These are phyloP conservation scores for Pangasianodon gigas DNA, from an alignment of 2,113 vertebrate species.

Conservation along the genomic window DNA sequence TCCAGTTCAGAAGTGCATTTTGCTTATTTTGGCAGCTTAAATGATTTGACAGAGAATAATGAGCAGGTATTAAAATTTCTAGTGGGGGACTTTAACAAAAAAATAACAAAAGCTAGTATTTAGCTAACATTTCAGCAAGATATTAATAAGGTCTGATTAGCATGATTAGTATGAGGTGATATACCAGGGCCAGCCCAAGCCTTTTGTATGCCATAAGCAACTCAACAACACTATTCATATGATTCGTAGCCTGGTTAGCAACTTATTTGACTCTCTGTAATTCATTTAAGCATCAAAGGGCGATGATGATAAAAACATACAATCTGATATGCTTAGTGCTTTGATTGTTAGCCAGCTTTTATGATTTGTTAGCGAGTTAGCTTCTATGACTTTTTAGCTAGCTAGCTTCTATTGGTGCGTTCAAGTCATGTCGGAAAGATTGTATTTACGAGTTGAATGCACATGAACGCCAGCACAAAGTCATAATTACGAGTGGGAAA, in stretches of 20 bases:
- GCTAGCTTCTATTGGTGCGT: no score
- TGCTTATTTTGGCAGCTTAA: slow-evolving; percentile 12
- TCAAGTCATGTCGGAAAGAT: no score
- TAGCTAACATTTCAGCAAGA: background rate
- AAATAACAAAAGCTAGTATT: background rate
- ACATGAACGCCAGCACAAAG: no score
- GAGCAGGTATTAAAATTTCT: background rate
- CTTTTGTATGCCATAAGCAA: background rate
- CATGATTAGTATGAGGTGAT: background rate
- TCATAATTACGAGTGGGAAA: no score
- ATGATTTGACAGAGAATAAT: background rate
- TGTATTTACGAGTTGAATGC: no score
- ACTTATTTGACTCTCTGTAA: background rate
- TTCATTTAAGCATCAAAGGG: background rate
- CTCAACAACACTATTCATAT: background rate
- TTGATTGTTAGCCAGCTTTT: background rate
- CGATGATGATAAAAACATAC: background rate
- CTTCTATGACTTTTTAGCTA: background rate
- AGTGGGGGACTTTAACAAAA: background rate
- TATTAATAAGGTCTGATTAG: background rate
- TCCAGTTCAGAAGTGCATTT: slow-evolving; percentile 7
- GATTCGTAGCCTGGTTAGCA: background rate
- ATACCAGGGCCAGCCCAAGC: background rate
- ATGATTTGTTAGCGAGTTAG: background rate
- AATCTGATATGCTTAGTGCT: background rate